Evolutionary conservation across 1,140 invertebrate species (phyloP).

Genomic region (Drosophila sucinea): DNA sequence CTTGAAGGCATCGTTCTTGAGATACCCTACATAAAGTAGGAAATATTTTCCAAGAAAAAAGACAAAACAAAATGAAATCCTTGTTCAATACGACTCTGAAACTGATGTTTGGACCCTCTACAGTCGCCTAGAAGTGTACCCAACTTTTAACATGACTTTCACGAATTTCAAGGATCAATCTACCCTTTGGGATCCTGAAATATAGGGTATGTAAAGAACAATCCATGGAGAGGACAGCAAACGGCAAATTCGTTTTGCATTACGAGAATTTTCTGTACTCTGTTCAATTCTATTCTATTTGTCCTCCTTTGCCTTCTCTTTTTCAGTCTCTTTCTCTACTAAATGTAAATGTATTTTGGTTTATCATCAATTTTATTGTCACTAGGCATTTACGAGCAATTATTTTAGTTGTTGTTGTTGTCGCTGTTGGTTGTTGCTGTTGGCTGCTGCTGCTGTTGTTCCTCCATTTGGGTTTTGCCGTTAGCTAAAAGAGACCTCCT

Average conservation of each 20-base stretch:
- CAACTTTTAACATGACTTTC: too few relatives aligned
- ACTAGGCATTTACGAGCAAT: constrained; percentile 77
- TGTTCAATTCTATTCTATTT: constrained; percentile 37
- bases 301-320: constrained; percentile 26
- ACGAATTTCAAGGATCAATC: too few relatives aligned
- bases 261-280: constrained; percentile 50
- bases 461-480: constrained; percentile 6
- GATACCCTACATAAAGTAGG: not conserved
- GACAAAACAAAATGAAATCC: too few relatives aligned
- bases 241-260: constrained; percentile 68
- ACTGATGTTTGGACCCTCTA: too few relatives aligned
- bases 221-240: constrained; percentile 25
- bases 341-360: constrained; percentile 56
- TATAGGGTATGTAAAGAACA: constrained; percentile 23
- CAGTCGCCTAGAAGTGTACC: too few relatives aligned
- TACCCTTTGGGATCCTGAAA: not conserved
- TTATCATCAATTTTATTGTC: constrained; percentile 82
- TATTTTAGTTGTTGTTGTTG: constrained; percentile 67
- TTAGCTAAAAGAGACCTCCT: constrained; percentile 4
- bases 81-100: too few relatives aligned
- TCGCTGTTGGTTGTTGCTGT: constrained; percentile 37
- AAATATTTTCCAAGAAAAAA: too few relatives aligned
- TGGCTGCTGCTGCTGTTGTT: constrained; percentile 21
- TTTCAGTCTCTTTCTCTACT: constrained; percentile 30
- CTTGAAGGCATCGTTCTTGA: not conserved